Evolutionary conservation across 2,888 invertebrate species (phyloP), one percentile per base, ranked within the genome.

Genomic region (Rhopalosiphum nymphaeae): DNA sequence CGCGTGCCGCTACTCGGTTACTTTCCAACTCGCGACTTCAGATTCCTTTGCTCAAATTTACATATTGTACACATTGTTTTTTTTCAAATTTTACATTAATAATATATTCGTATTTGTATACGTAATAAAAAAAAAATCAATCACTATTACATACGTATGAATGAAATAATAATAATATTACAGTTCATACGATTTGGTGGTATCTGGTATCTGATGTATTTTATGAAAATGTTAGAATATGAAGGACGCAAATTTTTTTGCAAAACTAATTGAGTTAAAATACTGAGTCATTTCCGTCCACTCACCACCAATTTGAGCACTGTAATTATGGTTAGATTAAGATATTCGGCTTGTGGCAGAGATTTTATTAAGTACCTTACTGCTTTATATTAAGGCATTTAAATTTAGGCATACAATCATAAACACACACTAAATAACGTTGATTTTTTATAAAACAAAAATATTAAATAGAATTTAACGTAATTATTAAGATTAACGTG

Each of bases 241-340:
- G 3, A 53, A 53, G 21, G 36, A 78, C 1, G 21, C 36, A 21
- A 36, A 36, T 9, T 21, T 78, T 26, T 57, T 36, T 36, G 36
- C 9, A 21, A 36, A 78, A 36, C n/a, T 67, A 67, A 2, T 78
- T 67, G 78, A n/a, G n/a, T n/a, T n/a, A n/a, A n/a, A n/a, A n/a
- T n/a, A n/a, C n/a, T n/a, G n/a, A n/a, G n/a, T n/a, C n/a, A n/a
- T 9, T 36, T 36, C 21, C 0, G 0, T 21, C 36, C 7, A 0
- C 16, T 78, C 9, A 2, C 36, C 36, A 36, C 78, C 78, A 21
- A 78, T 78, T 78, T 36, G 21, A 78, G 21, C 36, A 36, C 21
- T 78, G 78, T 78, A 21, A 21, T 78, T 78, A 78, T 36, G 26
- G 36, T 2, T 9, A 21, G 7, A 3, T 53, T 53, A 53, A 5